Base-by-base conservation (phyloP, 2,113 vertebrate genomes). In the Zosterops lateralis region DNA sequence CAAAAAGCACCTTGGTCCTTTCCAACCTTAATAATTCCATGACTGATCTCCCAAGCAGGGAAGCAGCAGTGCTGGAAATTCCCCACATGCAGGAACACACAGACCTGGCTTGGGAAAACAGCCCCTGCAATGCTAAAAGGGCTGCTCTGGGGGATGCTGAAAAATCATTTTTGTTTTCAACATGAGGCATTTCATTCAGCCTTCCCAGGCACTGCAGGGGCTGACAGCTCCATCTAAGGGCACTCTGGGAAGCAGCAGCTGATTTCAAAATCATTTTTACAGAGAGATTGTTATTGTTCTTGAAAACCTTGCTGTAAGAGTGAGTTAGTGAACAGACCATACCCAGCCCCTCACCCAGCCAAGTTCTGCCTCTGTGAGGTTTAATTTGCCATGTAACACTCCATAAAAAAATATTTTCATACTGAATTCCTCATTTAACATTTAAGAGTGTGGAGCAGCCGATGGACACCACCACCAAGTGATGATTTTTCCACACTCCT, bases 191-290 rank as follows among this genome's bases (percentile, higher is more conserved):
- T 70, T 44, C 67, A 7, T 14, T 28, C 38, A 71, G 73, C 28
- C 25, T 56, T 53, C 9, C 8, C n/a, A 57, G 15, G 21, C 53
- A 29, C 18, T 36, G 57, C 20, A 80, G 84, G 48, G 51, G 66
- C 86, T 84, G 65, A 81, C 56, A 95, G 92, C 94, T 93, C 96
- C 95, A 84, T 68, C 95, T 96, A 95, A 92, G 74, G 94, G 92
- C 36, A 50, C 53, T 12, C 29, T 12, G 38, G 57, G 87, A 78
- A 90, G 36, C 8, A 78, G 80, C 91, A 92, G 54, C 68, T 81
- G 29, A 54, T 70, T 90, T 73, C 24, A 56, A 81, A 77, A 86
- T 7, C 4, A 0, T 42, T 14, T 5, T 21, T 31, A 53, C 8
- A 38, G 24, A 57, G 51, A 28, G 7, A 1, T 44, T 87, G 25